Conservation (phyloP, 2,113 vertebrate genomes). For the Poecile atricapillus region DNA sequence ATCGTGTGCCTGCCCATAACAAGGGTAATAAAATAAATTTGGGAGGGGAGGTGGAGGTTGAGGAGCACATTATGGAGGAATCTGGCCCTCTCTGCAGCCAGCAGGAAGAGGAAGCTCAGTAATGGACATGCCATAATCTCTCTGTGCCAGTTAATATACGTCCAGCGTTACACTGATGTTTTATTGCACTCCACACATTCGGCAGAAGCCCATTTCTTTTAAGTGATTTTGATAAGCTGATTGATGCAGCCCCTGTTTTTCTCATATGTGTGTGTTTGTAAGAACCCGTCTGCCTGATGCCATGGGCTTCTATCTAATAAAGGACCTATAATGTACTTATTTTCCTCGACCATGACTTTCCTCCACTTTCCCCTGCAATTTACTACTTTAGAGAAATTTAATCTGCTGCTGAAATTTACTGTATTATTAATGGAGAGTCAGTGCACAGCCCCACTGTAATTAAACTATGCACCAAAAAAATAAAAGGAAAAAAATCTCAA, state of each 20-base stretch:
- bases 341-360: conserved; percentile 34
- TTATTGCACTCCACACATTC: conserved; percentile 54
- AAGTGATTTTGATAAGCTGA: conserved; percentile 65
- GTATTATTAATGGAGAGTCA: conserved; percentile 84
- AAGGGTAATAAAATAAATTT: conserved; percentile 38
- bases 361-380: conserved; percentile 64
- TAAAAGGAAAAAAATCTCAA: not conserved
- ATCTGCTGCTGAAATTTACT: conserved; percentile 77
- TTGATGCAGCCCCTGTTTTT: conserved; percentile 50
- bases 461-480: conserved; percentile 33
- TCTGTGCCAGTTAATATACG: conserved; percentile 34
- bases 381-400: conserved; percentile 80
- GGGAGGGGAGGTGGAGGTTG: not conserved
- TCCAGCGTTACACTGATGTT: conserved; percentile 48
- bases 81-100: not conserved
- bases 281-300: conserved; percentile 58
- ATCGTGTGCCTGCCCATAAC: not conserved
- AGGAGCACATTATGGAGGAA: not conserved
- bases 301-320: conserved; percentile 69
- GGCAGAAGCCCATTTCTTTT: conserved; percentile 44
- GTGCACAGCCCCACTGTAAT: conserved; percentile 71
- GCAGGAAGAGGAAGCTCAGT: not conserved
- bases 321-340: conserved; percentile 62
- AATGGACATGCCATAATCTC: conserved; percentile 33
- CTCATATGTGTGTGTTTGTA: conserved; percentile 46